phyloP scores from a whole-genome alignment of 2,113 vertebrate genomes.

The Pygoscelis adeliae region DNA sequence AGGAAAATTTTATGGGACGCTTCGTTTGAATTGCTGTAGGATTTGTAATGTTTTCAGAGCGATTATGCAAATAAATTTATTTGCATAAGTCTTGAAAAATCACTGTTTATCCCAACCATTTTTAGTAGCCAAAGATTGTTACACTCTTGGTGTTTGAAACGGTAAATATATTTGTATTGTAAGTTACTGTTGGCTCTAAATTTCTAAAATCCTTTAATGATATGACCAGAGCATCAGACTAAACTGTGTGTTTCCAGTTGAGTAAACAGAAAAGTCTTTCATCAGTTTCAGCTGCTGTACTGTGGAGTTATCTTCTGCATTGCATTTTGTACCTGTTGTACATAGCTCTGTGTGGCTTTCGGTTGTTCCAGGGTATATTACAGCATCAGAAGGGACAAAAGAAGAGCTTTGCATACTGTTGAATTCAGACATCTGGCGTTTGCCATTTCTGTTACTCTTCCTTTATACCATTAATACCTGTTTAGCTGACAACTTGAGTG shows the following conservation, averaged over 20 bases:
- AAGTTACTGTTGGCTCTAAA: not conserved
- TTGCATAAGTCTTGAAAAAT: not conserved
- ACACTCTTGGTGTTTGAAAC: not conserved
- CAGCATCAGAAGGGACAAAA: not conserved
- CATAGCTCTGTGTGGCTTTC: not conserved
- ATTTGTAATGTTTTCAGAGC: not conserved
- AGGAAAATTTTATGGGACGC: not conserved
- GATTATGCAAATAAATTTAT: not conserved
- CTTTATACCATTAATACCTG: not conserved
- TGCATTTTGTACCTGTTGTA: not conserved
- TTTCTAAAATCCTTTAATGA: not conserved
- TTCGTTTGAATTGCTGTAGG: not conserved
- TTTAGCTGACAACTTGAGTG: not conserved
- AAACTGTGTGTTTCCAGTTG: not conserved
- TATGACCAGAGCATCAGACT: not conserved
- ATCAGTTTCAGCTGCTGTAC: not conserved
- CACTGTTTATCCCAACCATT: not conserved
- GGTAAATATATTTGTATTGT: not conserved
- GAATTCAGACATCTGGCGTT: not conserved
- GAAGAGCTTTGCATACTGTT: not conserved
- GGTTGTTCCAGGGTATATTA: not conserved
- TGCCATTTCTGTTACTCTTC: not conserved
- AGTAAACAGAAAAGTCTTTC: not conserved
- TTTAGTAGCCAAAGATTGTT: not conserved
- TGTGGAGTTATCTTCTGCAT: not conserved